phyloP scores from a whole-genome alignment of 2,888 invertebrate genomes.

The Blastobasis adustella region DNA sequence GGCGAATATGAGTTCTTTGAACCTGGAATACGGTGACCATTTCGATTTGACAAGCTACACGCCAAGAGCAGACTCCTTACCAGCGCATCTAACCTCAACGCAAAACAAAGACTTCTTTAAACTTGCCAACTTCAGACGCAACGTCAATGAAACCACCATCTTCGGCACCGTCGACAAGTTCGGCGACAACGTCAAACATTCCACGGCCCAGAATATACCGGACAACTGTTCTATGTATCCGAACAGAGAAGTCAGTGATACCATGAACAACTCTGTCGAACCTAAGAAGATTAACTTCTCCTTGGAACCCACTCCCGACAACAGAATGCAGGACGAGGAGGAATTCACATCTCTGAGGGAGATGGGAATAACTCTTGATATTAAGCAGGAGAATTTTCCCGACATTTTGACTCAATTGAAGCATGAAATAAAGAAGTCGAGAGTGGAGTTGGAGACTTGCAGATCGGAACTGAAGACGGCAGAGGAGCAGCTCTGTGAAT shows the following conservation, averaged over 20 bases:
- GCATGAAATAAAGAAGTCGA: constrained; percentile 73
- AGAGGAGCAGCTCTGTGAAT: constrained; percentile 69
- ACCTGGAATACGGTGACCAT: constrained; percentile 47
- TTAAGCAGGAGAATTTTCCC: constrained; percentile 59
- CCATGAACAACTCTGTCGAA: constrained; percentile 51
- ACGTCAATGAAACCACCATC: constrained; percentile 59
- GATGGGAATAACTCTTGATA: constrained; percentile 64
- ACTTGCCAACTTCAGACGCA: constrained; percentile 44
- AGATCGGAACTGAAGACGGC: constrained; percentile 70
- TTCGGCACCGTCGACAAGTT: constrained; percentile 43
- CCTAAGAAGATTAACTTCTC: constrained; percentile 68
- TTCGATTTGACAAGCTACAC: constrained; percentile 40
- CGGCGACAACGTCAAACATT: constrained; percentile 33
- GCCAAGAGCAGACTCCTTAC: constrained; percentile 57
- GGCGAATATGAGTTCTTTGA: constrained; percentile 54
- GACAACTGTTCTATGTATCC: constrained; percentile 70
- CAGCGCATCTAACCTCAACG: constrained; percentile 56
- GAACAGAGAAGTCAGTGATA: constrained; percentile 54
- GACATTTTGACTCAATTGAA: constrained; percentile 62
- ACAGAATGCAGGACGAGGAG: constrained; percentile 45
- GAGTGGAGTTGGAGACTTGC: constrained; percentile 68
- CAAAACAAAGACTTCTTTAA: constrained; percentile 44
- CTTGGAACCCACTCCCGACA: constrained; percentile 45
- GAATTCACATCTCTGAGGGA: constrained; percentile 70
- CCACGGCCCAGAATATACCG: constrained; percentile 43